phyloP scores from a whole-genome alignment of 2,888 invertebrate species.

The Microctonus brassicae region DNA sequence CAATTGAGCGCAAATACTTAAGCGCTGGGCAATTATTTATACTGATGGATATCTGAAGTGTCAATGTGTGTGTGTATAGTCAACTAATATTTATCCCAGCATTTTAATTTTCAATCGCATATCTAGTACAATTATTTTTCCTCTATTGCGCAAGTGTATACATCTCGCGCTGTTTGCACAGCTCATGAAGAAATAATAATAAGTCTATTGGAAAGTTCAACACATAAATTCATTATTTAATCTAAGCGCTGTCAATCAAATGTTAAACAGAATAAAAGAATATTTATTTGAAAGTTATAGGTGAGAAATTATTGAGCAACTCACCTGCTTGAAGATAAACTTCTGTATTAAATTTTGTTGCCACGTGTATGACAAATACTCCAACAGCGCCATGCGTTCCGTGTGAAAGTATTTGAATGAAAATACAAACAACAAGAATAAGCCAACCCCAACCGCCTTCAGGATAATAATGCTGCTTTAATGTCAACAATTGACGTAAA shows the following conservation, averaged over 20 bases:
- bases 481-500: constrained; percentile 75
- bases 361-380: constrained; percentile 74
- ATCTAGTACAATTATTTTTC: not conserved
- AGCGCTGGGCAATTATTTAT: not conserved
- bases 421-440: constrained; percentile 79
- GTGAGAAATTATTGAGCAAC: constrained; percentile 47
- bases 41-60: not conserved
- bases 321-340: constrained; percentile 78
- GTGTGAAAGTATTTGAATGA: constrained; percentile 81
- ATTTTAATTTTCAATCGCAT: not conserved
- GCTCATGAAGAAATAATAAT: not conserved
- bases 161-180: not conserved
- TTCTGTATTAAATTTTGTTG: constrained; percentile 74
- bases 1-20: not conserved
- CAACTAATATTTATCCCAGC: not conserved
- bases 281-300: not conserved
- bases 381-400: constrained; percentile 81
- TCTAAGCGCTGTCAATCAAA: not conserved
- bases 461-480: constrained; percentile 87
- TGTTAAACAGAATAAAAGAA: not conserved
- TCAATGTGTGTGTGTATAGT: not conserved
- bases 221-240: not conserved
- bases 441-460: constrained; percentile 93
- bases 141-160: not conserved
- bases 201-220: not conserved